phyloP scores from a whole-genome alignment of 2,797 vertebrate genomes.

The Chaetophractus vellerosus region DNA sequence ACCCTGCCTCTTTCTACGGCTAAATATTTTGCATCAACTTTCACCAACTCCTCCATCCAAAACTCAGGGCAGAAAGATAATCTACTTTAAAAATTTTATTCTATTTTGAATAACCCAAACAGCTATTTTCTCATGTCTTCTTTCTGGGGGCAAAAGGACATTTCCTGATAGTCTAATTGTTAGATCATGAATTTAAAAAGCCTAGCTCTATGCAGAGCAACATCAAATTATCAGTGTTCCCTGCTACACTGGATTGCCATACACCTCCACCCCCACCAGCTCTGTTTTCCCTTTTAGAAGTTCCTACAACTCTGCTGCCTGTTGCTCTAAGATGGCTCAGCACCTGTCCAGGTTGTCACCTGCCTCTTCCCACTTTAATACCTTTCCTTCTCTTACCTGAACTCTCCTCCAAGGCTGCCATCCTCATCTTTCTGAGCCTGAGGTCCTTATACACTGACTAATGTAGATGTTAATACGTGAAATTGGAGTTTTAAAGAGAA shows the following conservation, averaged over 20 bases:
- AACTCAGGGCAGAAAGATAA: background rate
- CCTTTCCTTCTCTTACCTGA: no score
- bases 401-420: background rate
- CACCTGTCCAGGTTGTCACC: rapidly evolving
- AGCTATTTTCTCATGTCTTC: background rate
- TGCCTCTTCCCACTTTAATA: background rate
- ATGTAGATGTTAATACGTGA: background rate
- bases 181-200: no score
- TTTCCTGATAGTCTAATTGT: background rate
- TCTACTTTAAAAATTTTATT: background rate
- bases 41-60: background rate
- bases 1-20: background rate
- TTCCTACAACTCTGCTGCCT: background rate
- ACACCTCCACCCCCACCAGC: rapidly evolving
- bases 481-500: background rate
- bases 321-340: rapidly evolving
- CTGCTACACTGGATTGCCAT: background rate
- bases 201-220: rapidly evolving
- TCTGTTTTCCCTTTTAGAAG: background rate
- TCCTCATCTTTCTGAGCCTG: background rate
- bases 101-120: background rate
- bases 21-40: background rate
- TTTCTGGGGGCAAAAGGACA: background rate
- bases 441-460: no score
- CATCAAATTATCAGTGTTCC: background rate